Conservation (phyloP, 2,797 vertebrate species). For the Vireo griseus region DNA sequence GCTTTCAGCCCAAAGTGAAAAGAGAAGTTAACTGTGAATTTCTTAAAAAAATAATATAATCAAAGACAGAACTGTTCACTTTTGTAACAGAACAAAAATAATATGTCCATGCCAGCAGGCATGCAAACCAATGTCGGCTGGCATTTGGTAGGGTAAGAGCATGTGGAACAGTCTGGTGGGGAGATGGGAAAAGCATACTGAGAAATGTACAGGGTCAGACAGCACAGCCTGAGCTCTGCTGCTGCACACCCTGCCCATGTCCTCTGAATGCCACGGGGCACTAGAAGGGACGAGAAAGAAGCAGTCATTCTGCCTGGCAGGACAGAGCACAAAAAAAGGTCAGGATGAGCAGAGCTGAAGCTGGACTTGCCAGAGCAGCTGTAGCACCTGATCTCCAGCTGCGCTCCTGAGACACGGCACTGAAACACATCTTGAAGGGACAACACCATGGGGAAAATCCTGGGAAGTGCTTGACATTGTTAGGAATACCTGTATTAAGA, state of each 20-base stretch:
- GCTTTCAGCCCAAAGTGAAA: not conserved
- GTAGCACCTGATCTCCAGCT: not conserved
- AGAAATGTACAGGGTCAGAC: not conserved
- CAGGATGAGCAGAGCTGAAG: not conserved
- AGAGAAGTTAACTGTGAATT: not conserved
- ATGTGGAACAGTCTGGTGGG: not conserved
- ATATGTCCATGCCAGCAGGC: not conserved
- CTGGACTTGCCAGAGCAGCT: fast-evolving
- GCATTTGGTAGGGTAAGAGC: not conserved
- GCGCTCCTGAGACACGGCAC: fast-evolving
- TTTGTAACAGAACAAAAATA: not conserved
- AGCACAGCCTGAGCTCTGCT: not conserved
- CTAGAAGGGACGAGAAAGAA: not conserved
- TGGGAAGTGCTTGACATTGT: not conserved
- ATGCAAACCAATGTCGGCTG: not conserved
- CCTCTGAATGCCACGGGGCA: not conserved
- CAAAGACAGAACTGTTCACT: not conserved
- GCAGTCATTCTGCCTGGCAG: not conserved
- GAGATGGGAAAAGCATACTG: not conserved
- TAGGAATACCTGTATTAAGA: not conserved
- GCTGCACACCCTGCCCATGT: not conserved
- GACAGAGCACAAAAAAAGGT: not conserved
- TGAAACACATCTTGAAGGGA: fast-evolving
- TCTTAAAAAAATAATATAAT: not conserved
- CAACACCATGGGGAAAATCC: not conserved